phyloP scores from a whole-genome alignment of 2,113 vertebrate species.

The Excalfactoria chinensis region DNA sequence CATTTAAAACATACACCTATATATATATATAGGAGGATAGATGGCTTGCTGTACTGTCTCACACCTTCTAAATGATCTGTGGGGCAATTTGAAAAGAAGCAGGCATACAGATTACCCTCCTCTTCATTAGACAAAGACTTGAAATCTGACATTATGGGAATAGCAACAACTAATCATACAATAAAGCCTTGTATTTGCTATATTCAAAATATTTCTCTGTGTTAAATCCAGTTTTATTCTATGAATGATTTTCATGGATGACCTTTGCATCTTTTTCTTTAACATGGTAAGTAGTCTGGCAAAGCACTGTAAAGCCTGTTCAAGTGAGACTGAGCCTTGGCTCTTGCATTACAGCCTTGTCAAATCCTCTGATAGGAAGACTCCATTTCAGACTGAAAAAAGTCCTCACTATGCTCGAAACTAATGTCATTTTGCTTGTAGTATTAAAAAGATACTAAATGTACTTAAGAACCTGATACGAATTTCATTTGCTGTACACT shows the following conservation, averaged over 20 bases:
- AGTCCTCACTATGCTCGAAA: not conserved
- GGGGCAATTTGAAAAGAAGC: not conserved
- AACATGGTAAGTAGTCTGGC: not conserved
- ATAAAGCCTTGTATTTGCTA: not conserved
- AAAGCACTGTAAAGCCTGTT: not conserved
- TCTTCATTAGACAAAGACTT: not conserved
- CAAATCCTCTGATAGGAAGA: not conserved
- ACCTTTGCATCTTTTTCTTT: conserved; percentile 16
- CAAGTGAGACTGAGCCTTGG: not conserved
- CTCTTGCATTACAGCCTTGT: not conserved
- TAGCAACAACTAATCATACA: not conserved
- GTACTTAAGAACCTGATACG: not conserved
- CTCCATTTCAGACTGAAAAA: not conserved
- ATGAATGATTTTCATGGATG: not conserved
- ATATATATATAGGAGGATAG: not conserved
- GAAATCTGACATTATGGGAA: not conserved
- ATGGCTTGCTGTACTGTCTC: not conserved
- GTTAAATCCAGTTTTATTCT: not conserved
- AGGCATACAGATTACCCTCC: not conserved
- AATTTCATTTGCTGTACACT: not conserved
- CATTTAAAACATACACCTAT: too few relatives aligned
- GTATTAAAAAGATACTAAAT: not conserved
- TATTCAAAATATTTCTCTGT: not conserved
- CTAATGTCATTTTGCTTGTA: not conserved
- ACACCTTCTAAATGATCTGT: not conserved